These are phyloP conservation scores for Epistrophe grossulariae DNA, from an alignment of 2,888 invertebrate genomes.

Conservation along the genomic window DNA sequence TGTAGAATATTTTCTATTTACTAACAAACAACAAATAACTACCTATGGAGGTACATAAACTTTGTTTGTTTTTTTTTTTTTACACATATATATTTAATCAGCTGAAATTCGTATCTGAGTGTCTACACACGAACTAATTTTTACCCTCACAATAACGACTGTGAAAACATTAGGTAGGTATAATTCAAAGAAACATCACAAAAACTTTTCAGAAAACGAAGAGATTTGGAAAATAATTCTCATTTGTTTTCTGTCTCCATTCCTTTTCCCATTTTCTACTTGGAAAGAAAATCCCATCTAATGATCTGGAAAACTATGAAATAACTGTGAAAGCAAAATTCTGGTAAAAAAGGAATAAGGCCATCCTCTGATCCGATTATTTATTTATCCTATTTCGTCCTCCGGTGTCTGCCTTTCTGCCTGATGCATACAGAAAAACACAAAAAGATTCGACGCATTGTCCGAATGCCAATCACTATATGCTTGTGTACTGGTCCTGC, in stretches of 20 bases:
- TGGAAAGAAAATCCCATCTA: conserved; percentile 43
- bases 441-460: conserved; percentile 73
- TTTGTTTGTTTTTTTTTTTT: not conserved
- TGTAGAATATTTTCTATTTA: not conserved
- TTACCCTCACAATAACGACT: not conserved
- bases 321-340: conserved; percentile 15
- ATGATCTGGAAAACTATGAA: conserved; percentile 61
- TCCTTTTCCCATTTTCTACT: not conserved
- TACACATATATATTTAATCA: conserved; percentile 19
- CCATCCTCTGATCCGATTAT: conserved; percentile 74
- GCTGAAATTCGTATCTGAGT: not conserved
- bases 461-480: conserved; percentile 75
- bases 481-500: conserved; percentile 15
- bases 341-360: conserved; percentile 34
- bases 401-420: not conserved
- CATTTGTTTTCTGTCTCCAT: not conserved
- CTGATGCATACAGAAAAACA: conserved; percentile 29
- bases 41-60: not conserved
- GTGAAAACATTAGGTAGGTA: not conserved
- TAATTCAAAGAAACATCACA: conserved; percentile 5
- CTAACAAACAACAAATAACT: not conserved
- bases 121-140: not conserved
- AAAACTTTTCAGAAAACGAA: conserved; percentile 28
- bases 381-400: conserved; percentile 69
- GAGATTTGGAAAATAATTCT: conserved; percentile 38